These are phyloP conservation scores for Phacellophora camtschatica DNA, from an alignment of 30 jellyfish, hydroid and myxozoan genomes.

Conservation along the genomic window DNA sequence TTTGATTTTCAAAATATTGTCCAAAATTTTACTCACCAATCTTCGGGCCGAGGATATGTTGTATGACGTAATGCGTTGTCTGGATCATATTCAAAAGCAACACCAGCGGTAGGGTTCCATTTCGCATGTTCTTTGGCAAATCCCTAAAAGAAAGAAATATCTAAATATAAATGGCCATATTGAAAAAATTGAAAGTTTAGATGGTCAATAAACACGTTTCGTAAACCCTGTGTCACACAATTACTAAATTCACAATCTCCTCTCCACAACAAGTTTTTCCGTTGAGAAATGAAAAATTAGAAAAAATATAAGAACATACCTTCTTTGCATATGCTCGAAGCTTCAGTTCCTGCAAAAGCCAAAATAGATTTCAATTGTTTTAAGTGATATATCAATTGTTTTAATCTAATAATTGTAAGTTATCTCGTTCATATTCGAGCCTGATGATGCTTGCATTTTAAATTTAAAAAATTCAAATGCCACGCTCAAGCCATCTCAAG, in stretches of 20 bases:
- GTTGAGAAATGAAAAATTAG: too few species aligned
- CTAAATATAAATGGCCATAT: not conserved
- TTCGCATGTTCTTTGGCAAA: conserved; percentile 98
- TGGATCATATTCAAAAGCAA: conserved; percentile 97
- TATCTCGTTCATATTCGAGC: too few species aligned
- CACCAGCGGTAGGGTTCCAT: conserved; percentile 99
- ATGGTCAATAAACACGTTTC: too few species aligned
- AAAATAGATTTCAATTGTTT: too few species aligned
- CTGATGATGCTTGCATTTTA: too few species aligned
- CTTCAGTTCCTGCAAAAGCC: conserved; percentile 66
- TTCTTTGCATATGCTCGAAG: conserved; percentile 93
- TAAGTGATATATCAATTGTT: too few species aligned
- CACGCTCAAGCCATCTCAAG: too few species aligned
- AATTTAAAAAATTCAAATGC: too few species aligned
- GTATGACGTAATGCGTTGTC: conserved; percentile 95
- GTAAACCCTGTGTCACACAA: too few species aligned
- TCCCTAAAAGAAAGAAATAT: conserved; percentile 35
- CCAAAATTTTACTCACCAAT: conserved; percentile 43
- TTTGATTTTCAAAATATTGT: not conserved
- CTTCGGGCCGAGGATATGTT: conserved; percentile 95
- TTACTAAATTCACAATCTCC: too few species aligned
- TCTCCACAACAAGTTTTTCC: too few species aligned
- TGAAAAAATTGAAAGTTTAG: not conserved
- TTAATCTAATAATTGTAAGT: too few species aligned
- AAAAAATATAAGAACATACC: conserved; percentile 1